These are phyloP conservation scores for Excalfactoria chinensis DNA, from an alignment of 2,113 vertebrate species.

Conservation along the genomic window DNA sequence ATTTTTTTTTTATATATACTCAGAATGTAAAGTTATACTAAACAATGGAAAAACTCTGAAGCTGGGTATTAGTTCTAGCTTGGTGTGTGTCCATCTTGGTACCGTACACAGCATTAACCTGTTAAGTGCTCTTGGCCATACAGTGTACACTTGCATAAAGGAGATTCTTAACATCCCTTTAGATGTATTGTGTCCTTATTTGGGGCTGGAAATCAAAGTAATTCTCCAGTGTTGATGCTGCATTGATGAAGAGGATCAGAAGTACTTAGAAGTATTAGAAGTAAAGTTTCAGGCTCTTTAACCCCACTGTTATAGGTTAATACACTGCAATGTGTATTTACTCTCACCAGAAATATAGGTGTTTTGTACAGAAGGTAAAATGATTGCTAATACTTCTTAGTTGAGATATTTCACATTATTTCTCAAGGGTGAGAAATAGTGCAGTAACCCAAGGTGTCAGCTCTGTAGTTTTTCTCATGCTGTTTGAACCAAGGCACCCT, in stretches of 20 bases:
- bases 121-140: conserved; percentile 61
- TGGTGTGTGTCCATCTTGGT: conserved; percentile 33
- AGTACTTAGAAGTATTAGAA: background rate
- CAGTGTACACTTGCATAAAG: conserved; percentile 50
- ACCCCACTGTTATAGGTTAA: background rate
- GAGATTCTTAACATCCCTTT: conserved; percentile 16
- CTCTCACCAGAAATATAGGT: background rate
- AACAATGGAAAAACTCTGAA: background rate
- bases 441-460: background rate
- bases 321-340: background rate
- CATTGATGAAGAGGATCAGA: fast-evolving
- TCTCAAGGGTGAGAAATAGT: background rate
- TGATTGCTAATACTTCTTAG: fast-evolving
- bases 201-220: background rate
- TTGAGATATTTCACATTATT: fast-evolving
- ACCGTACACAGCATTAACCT: conserved; percentile 24
- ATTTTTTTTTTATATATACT: conserved; percentile 30
- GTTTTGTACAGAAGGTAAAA: background rate
- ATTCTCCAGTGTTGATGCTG: background rate
- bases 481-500: fast-evolving
- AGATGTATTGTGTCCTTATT: background rate
- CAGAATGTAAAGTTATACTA: conserved; percentile 62
- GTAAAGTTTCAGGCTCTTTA: fast-evolving
- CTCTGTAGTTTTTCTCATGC: fast-evolving
- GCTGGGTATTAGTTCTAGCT: conserved; percentile 26